phyloP scores from a whole-genome alignment of 2,888 invertebrate species.

The Yponomeuta evonymella region DNA sequence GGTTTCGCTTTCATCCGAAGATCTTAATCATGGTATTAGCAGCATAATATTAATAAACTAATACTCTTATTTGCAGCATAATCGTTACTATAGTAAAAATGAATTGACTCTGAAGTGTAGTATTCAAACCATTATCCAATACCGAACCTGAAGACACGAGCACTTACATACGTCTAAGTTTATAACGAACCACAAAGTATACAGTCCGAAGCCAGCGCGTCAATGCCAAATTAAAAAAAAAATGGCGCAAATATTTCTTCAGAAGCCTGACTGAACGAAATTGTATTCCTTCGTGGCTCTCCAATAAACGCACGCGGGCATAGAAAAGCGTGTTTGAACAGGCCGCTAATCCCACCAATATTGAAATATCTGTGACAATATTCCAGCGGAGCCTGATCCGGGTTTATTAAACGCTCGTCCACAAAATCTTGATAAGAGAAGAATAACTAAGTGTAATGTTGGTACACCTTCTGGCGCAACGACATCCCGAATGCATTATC shows the following conservation, averaged over 20 bases:
- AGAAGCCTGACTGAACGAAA: constrained; percentile 56
- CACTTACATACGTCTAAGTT: too few species aligned
- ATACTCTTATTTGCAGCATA: too few species aligned
- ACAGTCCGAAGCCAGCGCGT: constrained; percentile 23
- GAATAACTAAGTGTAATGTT: not conserved
- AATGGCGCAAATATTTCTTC: constrained; percentile 59
- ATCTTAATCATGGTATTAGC: too few species aligned
- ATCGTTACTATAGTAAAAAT: too few species aligned
- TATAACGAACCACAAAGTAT: not conserved
- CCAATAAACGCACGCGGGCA: constrained; percentile 56
- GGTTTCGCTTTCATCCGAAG: too few species aligned
- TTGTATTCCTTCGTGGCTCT: constrained; percentile 44
- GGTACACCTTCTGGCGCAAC: not conserved
- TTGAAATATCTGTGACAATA: constrained; percentile 75
- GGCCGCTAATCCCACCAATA: constrained; percentile 73
- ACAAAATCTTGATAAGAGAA: not conserved
- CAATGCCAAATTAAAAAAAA: constrained; percentile 52
- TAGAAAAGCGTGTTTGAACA: constrained; percentile 66
- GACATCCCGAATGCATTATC: too few species aligned
- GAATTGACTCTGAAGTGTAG: too few species aligned
- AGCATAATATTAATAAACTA: too few species aligned
- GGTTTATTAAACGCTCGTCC: constrained; percentile 66
- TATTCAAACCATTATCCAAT: too few species aligned
- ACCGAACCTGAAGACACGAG: too few species aligned
- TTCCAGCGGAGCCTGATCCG: constrained; percentile 65